A percentile compares a stretch with the other conserved stretches of the same genome.
These are phyloP conservation scores for Diaperis boleti DNA, from an alignment of 2,888 invertebrate species.

Conservation along the genomic window DNA sequence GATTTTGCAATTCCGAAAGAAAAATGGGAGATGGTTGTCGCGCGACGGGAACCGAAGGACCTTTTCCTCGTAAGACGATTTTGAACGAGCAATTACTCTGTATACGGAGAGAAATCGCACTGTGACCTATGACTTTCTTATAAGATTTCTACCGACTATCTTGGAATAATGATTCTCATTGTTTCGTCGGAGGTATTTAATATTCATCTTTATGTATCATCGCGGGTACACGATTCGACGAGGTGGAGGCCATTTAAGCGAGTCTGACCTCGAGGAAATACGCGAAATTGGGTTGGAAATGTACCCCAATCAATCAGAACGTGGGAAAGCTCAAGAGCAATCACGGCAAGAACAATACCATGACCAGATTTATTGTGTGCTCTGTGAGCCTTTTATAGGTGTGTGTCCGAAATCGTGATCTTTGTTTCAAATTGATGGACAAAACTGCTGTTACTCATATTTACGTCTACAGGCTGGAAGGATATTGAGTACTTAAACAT, in stretches of 20 bases:
- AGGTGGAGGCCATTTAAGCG: neutral
- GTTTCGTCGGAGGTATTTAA: slow-evolving; percentile 37
- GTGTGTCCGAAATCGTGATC: no score
- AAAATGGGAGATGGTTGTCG: slow-evolving; percentile 1
- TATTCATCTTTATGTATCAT: slow-evolving; percentile 19
- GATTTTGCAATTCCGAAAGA: neutral
- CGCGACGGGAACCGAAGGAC: neutral
- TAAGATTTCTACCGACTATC: slow-evolving; percentile 43
- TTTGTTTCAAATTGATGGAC: no score
- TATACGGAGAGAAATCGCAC: slow-evolving; percentile 41
- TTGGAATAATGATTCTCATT: slow-evolving; percentile 38
- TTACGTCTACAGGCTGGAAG: no score
- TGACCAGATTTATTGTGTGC: no score
- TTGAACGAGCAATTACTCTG: slow-evolving; percentile 39
- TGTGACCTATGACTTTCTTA: slow-evolving; percentile 45
- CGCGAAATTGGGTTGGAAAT: neutral
- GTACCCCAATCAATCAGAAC: neutral
- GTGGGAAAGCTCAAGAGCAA: neutral
- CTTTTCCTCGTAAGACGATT: slow-evolving; percentile 37
- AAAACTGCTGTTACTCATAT: no score
- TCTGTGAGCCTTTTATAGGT: no score
- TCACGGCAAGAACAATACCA: neutral
- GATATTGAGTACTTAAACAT: no score
- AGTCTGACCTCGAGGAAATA: neutral
- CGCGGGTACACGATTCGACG: neutral